phyloP scores from a whole-genome alignment of 1,140 invertebrate species.

The Meloidogyne floridensis region DNA sequence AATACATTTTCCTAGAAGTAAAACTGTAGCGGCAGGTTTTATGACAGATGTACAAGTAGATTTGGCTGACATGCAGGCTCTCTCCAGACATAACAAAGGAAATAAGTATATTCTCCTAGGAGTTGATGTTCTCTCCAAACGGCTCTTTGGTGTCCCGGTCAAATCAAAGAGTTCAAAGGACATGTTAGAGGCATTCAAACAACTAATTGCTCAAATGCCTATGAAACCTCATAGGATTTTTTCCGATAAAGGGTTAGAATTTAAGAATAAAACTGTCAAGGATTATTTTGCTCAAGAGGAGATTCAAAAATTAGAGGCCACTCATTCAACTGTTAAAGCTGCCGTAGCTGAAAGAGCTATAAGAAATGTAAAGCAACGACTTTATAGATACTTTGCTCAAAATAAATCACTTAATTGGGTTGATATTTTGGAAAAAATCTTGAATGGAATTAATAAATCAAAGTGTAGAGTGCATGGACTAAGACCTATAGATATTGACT shows the following conservation, averaged over 20 bases:
- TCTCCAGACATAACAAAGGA: constrained; percentile 17
- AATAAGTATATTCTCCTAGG: constrained; percentile 19
- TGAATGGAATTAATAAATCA: constrained; percentile 11
- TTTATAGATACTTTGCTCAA: constrained; percentile 15
- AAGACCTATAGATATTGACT: constrained; percentile 16
- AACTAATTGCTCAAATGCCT: constrained; percentile 4
- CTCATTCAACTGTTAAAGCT: constrained; percentile 1
- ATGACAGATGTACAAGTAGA: constrained; percentile 27
- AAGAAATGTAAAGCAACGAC: not conserved
- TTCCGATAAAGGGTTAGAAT: constrained; percentile 22
- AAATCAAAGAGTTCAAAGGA: constrained; percentile 14
- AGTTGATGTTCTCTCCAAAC: constrained; percentile 21
- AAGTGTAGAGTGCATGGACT: constrained; percentile 18
- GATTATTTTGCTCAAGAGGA: constrained; percentile 13
- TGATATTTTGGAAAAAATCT: constrained; percentile 22
- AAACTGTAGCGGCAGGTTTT: constrained; percentile 33
- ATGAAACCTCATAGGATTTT: constrained; percentile 15
- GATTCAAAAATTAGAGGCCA: constrained; percentile 15
- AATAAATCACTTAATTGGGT: constrained; percentile 11
- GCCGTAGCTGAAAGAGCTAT: constrained; percentile 21
- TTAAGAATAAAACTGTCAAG: not conserved
- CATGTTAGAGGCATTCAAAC: constrained; percentile 13
- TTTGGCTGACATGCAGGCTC: constrained; percentile 21
- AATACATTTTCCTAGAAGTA: not conserved
- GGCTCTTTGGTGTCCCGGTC: constrained; percentile 10